phyloP scores from a whole-genome alignment of 2,113 vertebrate species.

The Channa maculata region DNA sequence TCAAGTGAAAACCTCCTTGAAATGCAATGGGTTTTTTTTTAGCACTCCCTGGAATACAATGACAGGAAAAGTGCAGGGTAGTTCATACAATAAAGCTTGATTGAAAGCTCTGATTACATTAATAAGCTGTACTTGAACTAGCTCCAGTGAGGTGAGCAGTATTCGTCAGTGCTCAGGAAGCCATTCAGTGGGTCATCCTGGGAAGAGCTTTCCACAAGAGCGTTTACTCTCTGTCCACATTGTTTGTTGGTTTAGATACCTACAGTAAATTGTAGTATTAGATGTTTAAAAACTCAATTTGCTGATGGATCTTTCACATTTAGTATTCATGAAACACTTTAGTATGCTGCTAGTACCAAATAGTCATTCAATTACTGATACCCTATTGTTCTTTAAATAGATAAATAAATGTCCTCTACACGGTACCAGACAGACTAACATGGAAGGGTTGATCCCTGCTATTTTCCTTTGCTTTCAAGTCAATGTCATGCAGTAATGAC shows the following conservation, averaged over 20 bases:
- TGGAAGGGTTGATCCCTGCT: no score
- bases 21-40: slow-evolving; percentile 31
- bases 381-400: slow-evolving; percentile 12
- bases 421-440: no score
- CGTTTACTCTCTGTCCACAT: neutral
- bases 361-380: slow-evolving; percentile 14
- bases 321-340: no score
- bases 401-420: neutral
- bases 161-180: slow-evolving; percentile 57
- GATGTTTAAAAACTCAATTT: neutral
- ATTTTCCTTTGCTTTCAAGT: neutral
- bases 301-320: neutral
- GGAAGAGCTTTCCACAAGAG: slow-evolving; percentile 36
- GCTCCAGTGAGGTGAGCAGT: slow-evolving; percentile 55
- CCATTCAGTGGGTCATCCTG: slow-evolving; percentile 46
- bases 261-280: neutral
- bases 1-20: slow-evolving; percentile 42
- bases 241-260: neutral
- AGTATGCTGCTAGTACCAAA: no score
- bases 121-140: slow-evolving; percentile 51
- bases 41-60: slow-evolving; percentile 63
- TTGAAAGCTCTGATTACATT: slow-evolving; percentile 59
- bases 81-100: slow-evolving; percentile 65
- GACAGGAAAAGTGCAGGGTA: slow-evolving; percentile 70
- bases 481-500: neutral